Percentiles rank a stretch among this genome's conserved stretches.
Conservation (phyloP, 2,888 invertebrate genomes). For the Caenorhabditis sulstoni region DNA sequence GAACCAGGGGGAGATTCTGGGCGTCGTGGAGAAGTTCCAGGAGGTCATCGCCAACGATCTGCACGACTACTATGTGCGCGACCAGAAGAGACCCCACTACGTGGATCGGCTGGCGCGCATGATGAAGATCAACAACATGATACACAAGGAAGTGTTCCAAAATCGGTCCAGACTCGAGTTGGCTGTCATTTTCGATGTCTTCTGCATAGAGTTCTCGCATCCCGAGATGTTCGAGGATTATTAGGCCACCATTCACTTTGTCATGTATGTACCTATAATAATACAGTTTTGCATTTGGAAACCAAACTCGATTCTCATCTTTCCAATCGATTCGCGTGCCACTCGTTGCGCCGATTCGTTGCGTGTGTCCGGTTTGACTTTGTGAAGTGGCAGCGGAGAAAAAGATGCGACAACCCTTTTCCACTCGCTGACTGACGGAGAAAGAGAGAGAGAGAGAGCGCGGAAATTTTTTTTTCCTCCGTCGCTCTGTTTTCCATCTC, state of each 20-base stretch:
- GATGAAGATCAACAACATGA: constrained; percentile 59
- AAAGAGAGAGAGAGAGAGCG: no score
- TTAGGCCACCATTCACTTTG: no score
- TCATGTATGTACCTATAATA: no score
- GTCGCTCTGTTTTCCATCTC: constrained; percentile 11
- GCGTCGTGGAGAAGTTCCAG: constrained; percentile 23
- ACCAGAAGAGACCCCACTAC: constrained; percentile 46
- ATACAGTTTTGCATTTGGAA: no score
- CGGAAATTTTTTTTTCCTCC: no score
- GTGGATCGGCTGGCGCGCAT: constrained; percentile 50
- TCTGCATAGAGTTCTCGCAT: neutral
- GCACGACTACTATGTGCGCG: constrained; percentile 51
- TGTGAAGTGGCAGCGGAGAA: no score
- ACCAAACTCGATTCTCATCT: no score
- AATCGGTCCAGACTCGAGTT: no score
- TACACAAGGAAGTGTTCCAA: constrained; percentile 37
- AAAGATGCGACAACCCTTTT: neutral
- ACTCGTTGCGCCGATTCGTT: no score
- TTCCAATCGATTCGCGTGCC: no score
- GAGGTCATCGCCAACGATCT: constrained; percentile 53
- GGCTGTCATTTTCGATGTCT: neutral
- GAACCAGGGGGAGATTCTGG: constrained; percentile 23
- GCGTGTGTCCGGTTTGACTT: no score
- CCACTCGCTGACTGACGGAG: no score
- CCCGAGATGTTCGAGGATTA: neutral